Conservation (phyloP, 2,888 invertebrate genomes). For the Chrysolina oricalcia region DNA sequence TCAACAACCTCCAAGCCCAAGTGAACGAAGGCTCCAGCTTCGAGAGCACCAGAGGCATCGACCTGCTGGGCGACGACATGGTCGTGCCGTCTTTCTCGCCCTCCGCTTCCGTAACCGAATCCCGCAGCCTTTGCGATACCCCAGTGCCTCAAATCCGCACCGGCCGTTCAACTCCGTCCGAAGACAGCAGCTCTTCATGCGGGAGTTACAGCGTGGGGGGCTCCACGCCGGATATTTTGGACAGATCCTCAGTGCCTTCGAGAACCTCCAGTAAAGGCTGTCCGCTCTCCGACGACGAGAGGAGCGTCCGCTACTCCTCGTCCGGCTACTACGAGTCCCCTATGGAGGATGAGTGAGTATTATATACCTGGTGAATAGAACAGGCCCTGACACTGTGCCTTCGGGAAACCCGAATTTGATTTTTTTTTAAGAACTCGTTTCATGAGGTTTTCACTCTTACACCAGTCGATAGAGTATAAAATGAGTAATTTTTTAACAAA, state of each 20-base stretch:
- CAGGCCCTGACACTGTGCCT: background rate
- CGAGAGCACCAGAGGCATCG: constrained; percentile 88
- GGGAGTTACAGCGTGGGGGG: constrained; percentile 74
- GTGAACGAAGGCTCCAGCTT: constrained; percentile 87
- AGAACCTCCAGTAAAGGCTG: constrained; percentile 49
- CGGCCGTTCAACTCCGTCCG: constrained; percentile 74
- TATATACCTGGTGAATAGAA: constrained; percentile 4
- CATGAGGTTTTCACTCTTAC: no score
- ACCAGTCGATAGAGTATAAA: no score
- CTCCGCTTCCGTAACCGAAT: constrained; percentile 64
- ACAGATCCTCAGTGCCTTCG: constrained; percentile 71
- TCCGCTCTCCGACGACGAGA: constrained; percentile 79
- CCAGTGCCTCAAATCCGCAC: constrained; percentile 67
- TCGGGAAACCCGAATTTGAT: no score
- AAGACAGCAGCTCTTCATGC: constrained; percentile 76
- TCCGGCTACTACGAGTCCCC: constrained; percentile 86
- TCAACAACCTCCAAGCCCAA: constrained; percentile 46
- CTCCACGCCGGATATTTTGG: constrained; percentile 69
- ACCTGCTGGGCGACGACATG: constrained; percentile 79
- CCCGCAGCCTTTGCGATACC: constrained; percentile 66
- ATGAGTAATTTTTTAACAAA: no score
- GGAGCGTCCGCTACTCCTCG: constrained; percentile 81
- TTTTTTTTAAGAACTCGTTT: no score
- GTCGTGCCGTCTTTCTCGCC: constrained; percentile 61
- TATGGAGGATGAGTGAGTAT: constrained; percentile 78